Percentiles rank a stretch among this genome's conserved stretches.
Evolutionary conservation across 2,888 invertebrate species (phyloP).

Genomic region (Drosophila merina): DNA sequence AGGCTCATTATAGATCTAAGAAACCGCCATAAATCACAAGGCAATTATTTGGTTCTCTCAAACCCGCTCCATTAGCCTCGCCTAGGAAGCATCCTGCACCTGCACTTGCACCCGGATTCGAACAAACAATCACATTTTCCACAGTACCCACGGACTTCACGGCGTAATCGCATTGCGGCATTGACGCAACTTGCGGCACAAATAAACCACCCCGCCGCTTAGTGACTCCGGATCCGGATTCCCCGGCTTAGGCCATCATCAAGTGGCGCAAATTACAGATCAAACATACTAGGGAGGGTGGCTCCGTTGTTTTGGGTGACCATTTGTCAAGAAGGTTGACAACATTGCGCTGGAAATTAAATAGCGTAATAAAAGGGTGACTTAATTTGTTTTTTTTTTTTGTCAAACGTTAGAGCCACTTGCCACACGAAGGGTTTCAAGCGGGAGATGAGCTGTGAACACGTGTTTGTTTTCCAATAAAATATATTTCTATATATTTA

Average conservation of each 20-base stretch:
- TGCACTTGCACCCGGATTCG: constrained; percentile 44
- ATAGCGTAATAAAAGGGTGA: constrained; percentile 82
- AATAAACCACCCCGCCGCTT: constrained; percentile 83
- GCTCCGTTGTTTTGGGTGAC: constrained; percentile 42
- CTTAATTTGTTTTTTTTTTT: constrained; percentile 81
- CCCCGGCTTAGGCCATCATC: constrained; percentile 44
- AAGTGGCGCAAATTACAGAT: constrained; percentile 81
- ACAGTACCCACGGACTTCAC: constrained; percentile 41
- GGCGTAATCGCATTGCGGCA: constrained; percentile 64
- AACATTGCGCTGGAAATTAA: constrained; percentile 81
- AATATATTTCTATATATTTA: constrained; percentile 52
- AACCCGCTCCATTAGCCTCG: constrained; percentile 48
- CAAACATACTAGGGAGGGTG: constrained; percentile 63
- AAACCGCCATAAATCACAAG: constrained; percentile 59
- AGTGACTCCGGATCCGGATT: constrained; percentile 34
- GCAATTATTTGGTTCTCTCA: constrained; percentile 17
- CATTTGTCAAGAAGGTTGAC: constrained; percentile 77
- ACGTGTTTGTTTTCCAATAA: constrained; percentile 83
- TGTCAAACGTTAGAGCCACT: constrained; percentile 20
- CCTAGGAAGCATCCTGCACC: constrained; percentile 11
- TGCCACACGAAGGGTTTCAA: constrained; percentile 35
- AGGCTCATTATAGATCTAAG: constrained; percentile 1
- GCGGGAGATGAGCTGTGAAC: constrained; percentile 77
- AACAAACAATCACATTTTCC: constrained; percentile 61
- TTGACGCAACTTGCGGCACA: constrained; percentile 66